Evolutionary conservation across 2,888 invertebrate genomes (phyloP).

Genomic region (Nomada fucata): DNA sequence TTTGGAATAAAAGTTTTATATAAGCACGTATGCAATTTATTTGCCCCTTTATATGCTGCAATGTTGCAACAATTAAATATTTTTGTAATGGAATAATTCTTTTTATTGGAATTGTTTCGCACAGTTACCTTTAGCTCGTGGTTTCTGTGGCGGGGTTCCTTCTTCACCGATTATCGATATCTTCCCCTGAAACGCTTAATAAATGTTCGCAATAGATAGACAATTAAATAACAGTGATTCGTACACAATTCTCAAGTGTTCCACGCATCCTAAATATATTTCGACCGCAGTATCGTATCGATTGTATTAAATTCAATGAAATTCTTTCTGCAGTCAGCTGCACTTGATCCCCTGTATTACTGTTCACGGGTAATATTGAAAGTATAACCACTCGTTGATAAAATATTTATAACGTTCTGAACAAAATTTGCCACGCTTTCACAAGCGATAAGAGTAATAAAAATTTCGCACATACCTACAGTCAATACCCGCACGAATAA

Average conservation of each 20-base stretch:
- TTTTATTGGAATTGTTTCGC: background rate
- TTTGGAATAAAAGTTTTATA: background rate
- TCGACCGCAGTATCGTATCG: background rate
- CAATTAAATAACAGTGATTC: background rate
- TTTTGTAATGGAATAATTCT: too few species aligned
- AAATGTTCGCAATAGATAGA: background rate
- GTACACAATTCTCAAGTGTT: background rate
- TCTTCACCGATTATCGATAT: constrained; percentile 37
- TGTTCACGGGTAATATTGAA: constrained; percentile 1
- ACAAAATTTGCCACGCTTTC: too few species aligned
- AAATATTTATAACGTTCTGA: background rate
- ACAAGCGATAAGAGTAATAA: background rate
- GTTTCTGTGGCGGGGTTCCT: constrained; percentile 2
- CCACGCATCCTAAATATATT: too few species aligned
- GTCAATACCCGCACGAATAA: background rate
- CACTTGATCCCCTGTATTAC: background rate
- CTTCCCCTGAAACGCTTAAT: background rate
- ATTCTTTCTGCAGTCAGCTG: background rate
- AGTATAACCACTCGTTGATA: background rate
- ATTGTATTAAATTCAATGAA: background rate
- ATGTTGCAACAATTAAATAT: background rate
- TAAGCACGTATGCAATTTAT: background rate
- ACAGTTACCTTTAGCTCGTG: background rate
- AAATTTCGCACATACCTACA: background rate
- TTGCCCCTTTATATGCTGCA: background rate